A percentile compares a stretch with the other conserved stretches of the same genome.
phyloP scores from a whole-genome alignment of 2,113 vertebrate species.

The Tenebrosternarchus preto region DNA sequence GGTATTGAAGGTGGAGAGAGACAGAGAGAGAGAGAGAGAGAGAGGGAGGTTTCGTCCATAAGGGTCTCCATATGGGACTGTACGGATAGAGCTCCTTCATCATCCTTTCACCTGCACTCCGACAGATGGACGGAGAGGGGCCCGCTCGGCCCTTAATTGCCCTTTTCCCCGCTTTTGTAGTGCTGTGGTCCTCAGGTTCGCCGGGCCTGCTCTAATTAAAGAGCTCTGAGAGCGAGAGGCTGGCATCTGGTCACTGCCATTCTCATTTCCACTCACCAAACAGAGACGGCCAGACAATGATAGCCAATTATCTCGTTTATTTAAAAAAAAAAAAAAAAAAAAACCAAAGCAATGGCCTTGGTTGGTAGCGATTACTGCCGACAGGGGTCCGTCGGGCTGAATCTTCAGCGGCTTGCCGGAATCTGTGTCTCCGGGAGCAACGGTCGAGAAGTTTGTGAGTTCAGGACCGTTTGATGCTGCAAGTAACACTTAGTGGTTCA shows the following conservation, averaged over 20 bases:
- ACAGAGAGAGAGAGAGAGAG: conserved; percentile 17
- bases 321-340: conserved; percentile 61
- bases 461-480: too few species aligned
- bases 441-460: too few species aligned
- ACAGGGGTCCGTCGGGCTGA: conserved; percentile 37
- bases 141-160: conserved; percentile 77
- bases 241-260: conserved; percentile 81
- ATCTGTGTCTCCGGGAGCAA: conserved; percentile 7
- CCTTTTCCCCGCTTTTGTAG: conserved; percentile 72
- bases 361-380: conserved; percentile 65
- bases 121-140: conserved; percentile 74
- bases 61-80: conserved; percentile 58
- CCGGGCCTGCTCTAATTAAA: conserved; percentile 80
- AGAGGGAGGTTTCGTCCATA: conserved; percentile 51
- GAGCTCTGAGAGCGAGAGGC: conserved; percentile 69
- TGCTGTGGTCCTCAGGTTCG: conserved; percentile 75
- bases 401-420: not conserved
- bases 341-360: conserved; percentile 48
- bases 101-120: conserved; percentile 71
- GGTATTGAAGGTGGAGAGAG: conserved; percentile 34
- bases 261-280: conserved; percentile 58
- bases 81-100: conserved; percentile 59
- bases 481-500: too few species aligned
- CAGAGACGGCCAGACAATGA: conserved; percentile 68
- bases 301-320: conserved; percentile 72